phyloP scores from a whole-genome alignment of 2,113 vertebrate species.

The Dryoscopus gambensis region DNA sequence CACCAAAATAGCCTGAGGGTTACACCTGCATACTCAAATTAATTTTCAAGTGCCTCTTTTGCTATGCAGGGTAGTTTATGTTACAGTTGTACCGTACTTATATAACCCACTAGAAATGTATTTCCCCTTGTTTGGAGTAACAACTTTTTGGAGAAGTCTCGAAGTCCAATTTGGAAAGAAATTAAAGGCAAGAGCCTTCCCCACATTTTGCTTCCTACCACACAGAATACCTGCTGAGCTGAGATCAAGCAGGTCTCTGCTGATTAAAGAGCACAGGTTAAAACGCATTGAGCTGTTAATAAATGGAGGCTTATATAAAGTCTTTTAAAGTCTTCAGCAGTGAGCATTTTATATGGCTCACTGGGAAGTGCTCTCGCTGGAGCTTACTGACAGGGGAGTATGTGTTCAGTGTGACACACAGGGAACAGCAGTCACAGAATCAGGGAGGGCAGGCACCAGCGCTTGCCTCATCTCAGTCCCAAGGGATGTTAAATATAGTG shows the following conservation, averaged over 20 bases:
- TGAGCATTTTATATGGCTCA: background rate
- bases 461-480: background rate
- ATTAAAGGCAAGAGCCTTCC: conserved; percentile 47
- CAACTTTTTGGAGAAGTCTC: conserved; percentile 38
- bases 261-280: background rate
- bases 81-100: conserved; percentile 19
- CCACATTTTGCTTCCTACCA: background rate
- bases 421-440: background rate
- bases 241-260: background rate
- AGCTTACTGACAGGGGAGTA: background rate
- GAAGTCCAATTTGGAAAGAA: conserved; percentile 41
- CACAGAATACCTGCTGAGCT: conserved; percentile 20
- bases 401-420: background rate
- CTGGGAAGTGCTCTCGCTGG: background rate
- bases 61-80: conserved; percentile 28
- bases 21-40: conserved; percentile 64
- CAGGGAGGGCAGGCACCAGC: background rate
- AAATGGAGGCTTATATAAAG: background rate
- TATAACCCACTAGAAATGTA: conserved; percentile 35
- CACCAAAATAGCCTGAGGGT: conserved; percentile 54
- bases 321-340: background rate
- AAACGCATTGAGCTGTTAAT: background rate
- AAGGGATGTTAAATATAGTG: background rate
- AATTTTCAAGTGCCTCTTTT: conserved; percentile 62
- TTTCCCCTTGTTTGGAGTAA: conserved; percentile 50